These are phyloP conservation scores for Potamilus streckersoni DNA, from an alignment of 1,140 invertebrate species.

Conservation along the genomic window DNA sequence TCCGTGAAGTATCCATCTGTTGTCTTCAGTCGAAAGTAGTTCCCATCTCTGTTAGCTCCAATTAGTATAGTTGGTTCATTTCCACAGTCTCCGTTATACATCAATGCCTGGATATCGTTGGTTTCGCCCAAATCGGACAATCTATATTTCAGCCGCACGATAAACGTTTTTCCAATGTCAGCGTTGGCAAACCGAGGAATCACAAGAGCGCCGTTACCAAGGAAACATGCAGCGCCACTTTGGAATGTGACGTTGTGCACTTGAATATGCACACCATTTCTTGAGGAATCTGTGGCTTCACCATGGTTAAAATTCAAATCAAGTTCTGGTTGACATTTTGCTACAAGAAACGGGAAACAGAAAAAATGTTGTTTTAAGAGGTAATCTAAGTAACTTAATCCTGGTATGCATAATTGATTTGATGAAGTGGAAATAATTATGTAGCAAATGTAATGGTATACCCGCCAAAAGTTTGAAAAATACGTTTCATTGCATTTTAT, in stretches of 20 bases:
- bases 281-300: conserved; percentile 6
- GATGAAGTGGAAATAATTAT: too few species aligned
- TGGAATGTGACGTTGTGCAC: conserved; percentile 12
- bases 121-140: background rate
- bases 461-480: too few species aligned
- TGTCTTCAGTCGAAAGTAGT: conserved; percentile 5
- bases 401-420: too few species aligned
- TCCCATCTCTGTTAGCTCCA: background rate
- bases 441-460: too few species aligned
- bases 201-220: conserved; percentile 21
- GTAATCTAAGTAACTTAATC: too few species aligned
- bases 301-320: conserved; percentile 12
- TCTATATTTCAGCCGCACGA: conserved; percentile 6
- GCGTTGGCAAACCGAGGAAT: conserved; percentile 21
- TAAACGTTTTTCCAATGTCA: conserved; percentile 13
- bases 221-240: conserved; percentile 11
- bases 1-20: too few species aligned
- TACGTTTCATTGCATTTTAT: too few species aligned
- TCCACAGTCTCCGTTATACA: conserved; percentile 30
- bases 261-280: conserved; percentile 11
- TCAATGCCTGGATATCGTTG: conserved; percentile 11
- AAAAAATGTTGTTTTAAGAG: too few species aligned
- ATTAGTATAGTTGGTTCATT: conserved; percentile 19
- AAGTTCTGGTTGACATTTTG: conserved; percentile 17
- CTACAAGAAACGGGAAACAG: too few species aligned